Base-by-base conservation (phyloP, 2,797 vertebrate species). In the Artibeus jamaicensis region DNA sequence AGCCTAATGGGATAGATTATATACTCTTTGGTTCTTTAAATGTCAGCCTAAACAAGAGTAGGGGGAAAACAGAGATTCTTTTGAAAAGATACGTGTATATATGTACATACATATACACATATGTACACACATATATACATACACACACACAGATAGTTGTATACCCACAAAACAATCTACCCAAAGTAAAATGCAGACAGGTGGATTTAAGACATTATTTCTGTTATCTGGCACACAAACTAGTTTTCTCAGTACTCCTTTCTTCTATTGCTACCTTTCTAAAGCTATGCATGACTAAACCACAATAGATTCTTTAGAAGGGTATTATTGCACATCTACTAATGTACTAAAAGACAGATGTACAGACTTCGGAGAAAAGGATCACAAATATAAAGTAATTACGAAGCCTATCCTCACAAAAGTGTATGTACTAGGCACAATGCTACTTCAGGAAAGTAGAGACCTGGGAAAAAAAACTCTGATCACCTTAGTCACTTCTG, bases 11-110 rank as follows among this genome's bases (percentile, higher is more conserved):
- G 79, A 94, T 11, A 86, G 48, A 79, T 48, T 88, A 85, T 88
- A 85, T n/a, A 87, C 19, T 76, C 77, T 92, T 68, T 76, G 55
- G 59, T 86, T 76, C 55, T 87, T 96, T n/a, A 95, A 96, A 93
- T 70, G 39, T 65, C 44, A 79, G 34, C 70, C 89, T 57, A 77
- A 86, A 79, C 9, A 96, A 59, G 48, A 92, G 29, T 21, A 79
- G 29, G 37, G 39, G 68, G 34, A 79, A 90, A 96, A 57, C 9
- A 46, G 57, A 94, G 48, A 65, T 74, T 93, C 74, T 62, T 22
- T 0, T 89, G 62, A 32, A 65, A 62, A 65, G 29, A 32, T 26
- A 57, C 3, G 9, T 57, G 24, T 26, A 3, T 29, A 5, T 59
- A 29, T 29, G 6, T 12, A 11, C 12, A 59, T 12, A 57, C 1